phyloP scores from a whole-genome alignment of 2,113 vertebrate genomes.

The Isichthys henryi region DNA sequence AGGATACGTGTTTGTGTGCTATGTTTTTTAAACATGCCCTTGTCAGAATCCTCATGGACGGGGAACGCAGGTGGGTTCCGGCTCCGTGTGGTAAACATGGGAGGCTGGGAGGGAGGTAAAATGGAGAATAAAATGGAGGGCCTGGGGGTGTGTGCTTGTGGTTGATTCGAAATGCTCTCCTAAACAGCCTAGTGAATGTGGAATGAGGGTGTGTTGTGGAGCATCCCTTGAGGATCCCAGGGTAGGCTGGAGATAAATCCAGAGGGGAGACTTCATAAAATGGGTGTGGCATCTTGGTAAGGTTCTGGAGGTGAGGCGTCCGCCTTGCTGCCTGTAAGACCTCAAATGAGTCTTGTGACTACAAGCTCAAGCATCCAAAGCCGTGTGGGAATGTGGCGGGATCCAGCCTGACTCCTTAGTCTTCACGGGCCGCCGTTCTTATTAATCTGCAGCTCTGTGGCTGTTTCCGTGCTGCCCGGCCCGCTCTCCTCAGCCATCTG shows the following conservation, averaged over 20 bases:
- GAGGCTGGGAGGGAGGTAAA: neutral
- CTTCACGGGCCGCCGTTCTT: slow-evolving; percentile 20
- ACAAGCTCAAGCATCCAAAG: neutral
- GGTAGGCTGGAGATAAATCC: neutral
- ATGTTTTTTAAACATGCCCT: neutral
- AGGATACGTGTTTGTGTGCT: neutral
- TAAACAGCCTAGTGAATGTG: neutral
- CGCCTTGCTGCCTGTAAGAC: neutral
- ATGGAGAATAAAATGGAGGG: neutral
- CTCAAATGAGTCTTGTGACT: neutral
- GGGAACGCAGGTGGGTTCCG: too few species aligned
- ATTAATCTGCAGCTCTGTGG: slow-evolving; percentile 29
- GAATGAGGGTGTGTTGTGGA: neutral
- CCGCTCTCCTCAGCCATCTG: slow-evolving; percentile 13
- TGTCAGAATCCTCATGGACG: neutral
- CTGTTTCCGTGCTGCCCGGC: neutral
- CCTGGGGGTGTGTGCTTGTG: neutral
- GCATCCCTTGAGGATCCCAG: neutral
- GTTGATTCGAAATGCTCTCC: neutral
- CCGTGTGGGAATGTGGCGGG: too few species aligned
- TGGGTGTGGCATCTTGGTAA: neutral
- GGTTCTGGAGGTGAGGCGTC: neutral
- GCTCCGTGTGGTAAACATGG: neutral
- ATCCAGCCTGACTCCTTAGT: neutral
- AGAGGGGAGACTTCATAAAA: neutral